A percentile compares a stretch with the other conserved stretches of the same genome.
phyloP scores from a whole-genome alignment of 30 jellyfish, hydroid and myxozoan species.

The Aurelia sp. region DNA sequence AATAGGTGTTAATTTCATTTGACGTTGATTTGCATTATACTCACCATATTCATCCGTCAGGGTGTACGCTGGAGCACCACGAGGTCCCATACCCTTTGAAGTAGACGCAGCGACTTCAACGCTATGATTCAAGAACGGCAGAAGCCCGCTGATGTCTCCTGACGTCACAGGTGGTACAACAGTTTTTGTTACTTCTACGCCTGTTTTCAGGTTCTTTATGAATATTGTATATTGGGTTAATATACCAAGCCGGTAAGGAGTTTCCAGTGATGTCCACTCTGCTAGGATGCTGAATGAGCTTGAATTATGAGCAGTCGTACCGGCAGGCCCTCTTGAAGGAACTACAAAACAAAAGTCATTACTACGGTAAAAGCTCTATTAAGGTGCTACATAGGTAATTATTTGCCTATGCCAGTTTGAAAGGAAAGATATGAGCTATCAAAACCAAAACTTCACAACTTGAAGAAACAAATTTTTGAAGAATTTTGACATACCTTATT shows the following conservation, averaged over 20 bases:
- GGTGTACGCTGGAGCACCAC: constrained; percentile 37
- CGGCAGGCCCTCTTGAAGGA: constrained; percentile 48
- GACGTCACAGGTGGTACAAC: constrained; percentile 12
- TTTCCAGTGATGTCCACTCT: constrained; percentile 31
- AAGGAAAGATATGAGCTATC: too few species aligned
- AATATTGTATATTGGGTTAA: constrained; percentile 26
- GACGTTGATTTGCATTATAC: not conserved
- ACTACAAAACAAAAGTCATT: constrained; percentile 6
- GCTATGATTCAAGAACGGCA: constrained; percentile 55
- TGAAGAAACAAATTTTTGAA: too few species aligned
- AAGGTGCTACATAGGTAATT: too few species aligned
- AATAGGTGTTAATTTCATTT: too few species aligned
- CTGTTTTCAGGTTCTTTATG: constrained; percentile 37
- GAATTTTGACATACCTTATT: too few species aligned
- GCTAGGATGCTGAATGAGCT: constrained; percentile 49
- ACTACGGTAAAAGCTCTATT: too few species aligned
- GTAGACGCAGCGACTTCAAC: constrained; percentile 61
- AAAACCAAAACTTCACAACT: too few species aligned
- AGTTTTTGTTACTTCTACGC: not conserved
- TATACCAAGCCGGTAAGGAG: constrained; percentile 41
- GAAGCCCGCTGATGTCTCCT: constrained; percentile 19
- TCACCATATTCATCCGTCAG: constrained; percentile 57
- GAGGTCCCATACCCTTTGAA: constrained; percentile 56
- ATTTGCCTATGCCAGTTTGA: too few species aligned
- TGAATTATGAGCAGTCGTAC: constrained; percentile 36